Evolutionary conservation across 2,888 invertebrate genomes (phyloP).

Genomic region (Embidobia sp.): DNA sequence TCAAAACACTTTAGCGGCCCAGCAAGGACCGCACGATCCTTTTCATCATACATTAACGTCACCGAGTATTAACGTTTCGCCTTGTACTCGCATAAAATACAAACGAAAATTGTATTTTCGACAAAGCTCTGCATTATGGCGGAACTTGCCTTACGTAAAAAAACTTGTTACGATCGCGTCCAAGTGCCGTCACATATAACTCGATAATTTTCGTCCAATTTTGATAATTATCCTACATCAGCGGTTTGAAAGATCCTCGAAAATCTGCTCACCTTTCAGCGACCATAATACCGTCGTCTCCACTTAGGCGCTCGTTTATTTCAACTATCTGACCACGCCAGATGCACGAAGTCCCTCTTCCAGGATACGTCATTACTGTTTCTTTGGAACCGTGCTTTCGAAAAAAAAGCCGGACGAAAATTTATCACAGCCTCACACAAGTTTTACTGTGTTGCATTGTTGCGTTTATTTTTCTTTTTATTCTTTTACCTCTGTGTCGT

Average conservation of each 20-base stretch:
- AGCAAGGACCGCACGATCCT: conserved; percentile 24
- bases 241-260: conserved; percentile 13
- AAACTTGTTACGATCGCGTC: too few species aligned
- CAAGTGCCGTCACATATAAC: too few species aligned
- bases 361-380: conserved; percentile 46
- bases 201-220: conserved; percentile 27
- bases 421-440: background rate
- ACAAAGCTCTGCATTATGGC: too few species aligned
- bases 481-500: too few species aligned
- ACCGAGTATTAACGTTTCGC: too few species aligned
- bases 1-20: conserved; percentile 37
- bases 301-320: conserved; percentile 54
- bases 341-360: conserved; percentile 33
- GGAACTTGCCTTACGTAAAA: too few species aligned
- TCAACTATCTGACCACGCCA: conserved; percentile 22
- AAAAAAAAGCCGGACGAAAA: conserved; percentile 4
- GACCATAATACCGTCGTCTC: conserved; percentile 25
- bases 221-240: conserved; percentile 37
- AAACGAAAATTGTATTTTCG: conserved; percentile 15
- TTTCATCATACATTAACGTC: conserved; percentile 40
- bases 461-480: conserved; percentile 10
- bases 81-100: background rate
- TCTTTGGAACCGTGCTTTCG: conserved; percentile 22
- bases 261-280: conserved; percentile 49
- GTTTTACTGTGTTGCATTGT: conserved; percentile 17